Evolutionary conservation across 2,888 invertebrate genomes (phyloP), one percentile per base, ranked within the genome.

Genomic region (Napeogenes sylphis): DNA sequence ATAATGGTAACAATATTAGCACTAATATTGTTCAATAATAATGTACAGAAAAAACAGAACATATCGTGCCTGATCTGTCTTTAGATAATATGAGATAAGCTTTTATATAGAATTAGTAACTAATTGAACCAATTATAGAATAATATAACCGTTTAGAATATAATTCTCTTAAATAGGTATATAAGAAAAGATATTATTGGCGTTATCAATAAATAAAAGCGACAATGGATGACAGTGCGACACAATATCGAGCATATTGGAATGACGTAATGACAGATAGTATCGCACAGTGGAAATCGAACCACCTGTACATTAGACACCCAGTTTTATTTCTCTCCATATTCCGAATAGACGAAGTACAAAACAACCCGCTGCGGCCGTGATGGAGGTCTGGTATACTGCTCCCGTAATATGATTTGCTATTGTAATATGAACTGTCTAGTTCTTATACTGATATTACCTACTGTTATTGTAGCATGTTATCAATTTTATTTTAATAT

Each of bases 341-440:
- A 84, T 83, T 82, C 83, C 71, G 73, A 72, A 72, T 71, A 72
- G 64, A 21, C 21, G 21, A 68, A 65, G 79, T 73, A 83, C 84
- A 81, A 82, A 80, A 80, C 82, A 74, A 77, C 88, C 86, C 78
- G 87, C 87, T 85, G 88, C 60, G 87, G 78, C 70, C 70, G 66
- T 82, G 85, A 85, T 85, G 77, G 80, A 81, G 76, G 69, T 54
- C 32, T 45, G 32, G 30, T 61, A 21, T 21, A 21, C 21, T 21
- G 21, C 21, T 21, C 21, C 21, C 21, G 21, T 21, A 21, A 21
- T 21, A 21, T 21, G 21, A 21, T 21, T 21, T 21, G 56, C 61
- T 64, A 64, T 69, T 69, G 67, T 68, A 14, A 21, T 45, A 55
- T 56, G 38, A 30, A 51, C 14, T 38, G 45, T 3, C 33, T 61